phyloP scores from a whole-genome alignment of 2,113 vertebrate species.

The Phalacrocorax pelagicus region DNA sequence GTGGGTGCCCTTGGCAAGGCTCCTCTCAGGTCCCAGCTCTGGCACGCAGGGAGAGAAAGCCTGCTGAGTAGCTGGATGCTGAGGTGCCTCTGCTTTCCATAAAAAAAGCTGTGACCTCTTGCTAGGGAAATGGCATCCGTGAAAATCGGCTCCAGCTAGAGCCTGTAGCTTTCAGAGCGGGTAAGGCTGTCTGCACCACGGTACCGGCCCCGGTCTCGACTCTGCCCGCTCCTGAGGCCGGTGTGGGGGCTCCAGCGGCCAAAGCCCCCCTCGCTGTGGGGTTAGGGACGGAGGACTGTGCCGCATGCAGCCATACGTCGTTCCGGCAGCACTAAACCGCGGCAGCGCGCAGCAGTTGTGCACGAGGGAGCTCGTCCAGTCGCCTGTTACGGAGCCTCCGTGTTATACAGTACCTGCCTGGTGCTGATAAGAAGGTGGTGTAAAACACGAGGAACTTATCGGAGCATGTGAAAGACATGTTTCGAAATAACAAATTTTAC shows the following conservation, averaged over 20 bases:
- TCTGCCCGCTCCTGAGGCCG: neutral
- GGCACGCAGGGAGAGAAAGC: neutral
- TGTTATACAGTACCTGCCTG: neutral
- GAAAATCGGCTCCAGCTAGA: neutral
- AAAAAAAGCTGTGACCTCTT: neutral
- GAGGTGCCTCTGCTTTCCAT: neutral
- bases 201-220: neutral
- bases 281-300: accelerated
- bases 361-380: neutral
- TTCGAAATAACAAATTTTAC: neutral
- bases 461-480: neutral
- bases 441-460: neutral
- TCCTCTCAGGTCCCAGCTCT: accelerated
- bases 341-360: accelerated
- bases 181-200: accelerated
- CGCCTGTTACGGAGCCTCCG: neutral
- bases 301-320: accelerated
- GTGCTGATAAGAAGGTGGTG: accelerated
- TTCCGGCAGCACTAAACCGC: neutral
- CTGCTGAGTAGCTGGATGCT: neutral
- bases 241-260: neutral
- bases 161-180: neutral
- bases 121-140: neutral
- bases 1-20: neutral
- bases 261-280: neutral